phyloP scores from a whole-genome alignment of 2,888 invertebrate genomes.

The Tetragonula carbonaria region DNA sequence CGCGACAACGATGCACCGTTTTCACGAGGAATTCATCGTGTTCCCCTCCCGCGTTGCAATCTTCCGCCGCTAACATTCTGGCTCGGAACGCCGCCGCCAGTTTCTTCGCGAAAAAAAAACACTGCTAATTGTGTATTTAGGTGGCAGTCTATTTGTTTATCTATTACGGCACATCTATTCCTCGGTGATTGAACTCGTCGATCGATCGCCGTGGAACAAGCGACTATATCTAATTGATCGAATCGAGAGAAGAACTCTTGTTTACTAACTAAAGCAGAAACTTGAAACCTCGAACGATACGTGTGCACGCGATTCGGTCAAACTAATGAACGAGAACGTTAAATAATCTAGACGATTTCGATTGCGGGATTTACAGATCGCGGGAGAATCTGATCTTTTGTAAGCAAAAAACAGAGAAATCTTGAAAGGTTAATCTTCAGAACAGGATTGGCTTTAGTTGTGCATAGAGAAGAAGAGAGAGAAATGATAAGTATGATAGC shows the following conservation, averaged over 20 bases:
- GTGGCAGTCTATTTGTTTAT: conserved; percentile 54
- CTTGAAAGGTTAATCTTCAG: background rate
- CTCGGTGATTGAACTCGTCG: background rate
- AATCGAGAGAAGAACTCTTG: background rate
- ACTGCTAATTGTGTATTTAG: conserved; percentile 54
- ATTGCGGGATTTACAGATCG: background rate
- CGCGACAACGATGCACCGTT: conserved; percentile 36
- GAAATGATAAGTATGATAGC: no score
- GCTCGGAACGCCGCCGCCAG: background rate
- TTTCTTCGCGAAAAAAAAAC: conserved; percentile 7
- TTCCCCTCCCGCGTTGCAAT: conserved; percentile 39
- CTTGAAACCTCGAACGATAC: background rate
- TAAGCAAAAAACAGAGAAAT: background rate
- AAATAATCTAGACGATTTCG: background rate
- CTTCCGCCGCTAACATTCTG: conserved; percentile 6
- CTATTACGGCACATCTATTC: conserved; percentile 6
- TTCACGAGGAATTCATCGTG: conserved; percentile 48
- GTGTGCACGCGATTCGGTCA: background rate
- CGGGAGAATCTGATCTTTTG: background rate
- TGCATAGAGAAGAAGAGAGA: background rate
- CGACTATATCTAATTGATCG: no score
- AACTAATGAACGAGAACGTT: background rate
- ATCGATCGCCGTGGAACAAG: background rate
- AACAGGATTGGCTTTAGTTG: background rate
- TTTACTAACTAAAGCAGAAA: no score